These are phyloP conservation scores for Nemopilema nomurai DNA, from an alignment of 30 jellyfish, hydroid and myxozoan genomes.

Conservation along the genomic window DNA sequence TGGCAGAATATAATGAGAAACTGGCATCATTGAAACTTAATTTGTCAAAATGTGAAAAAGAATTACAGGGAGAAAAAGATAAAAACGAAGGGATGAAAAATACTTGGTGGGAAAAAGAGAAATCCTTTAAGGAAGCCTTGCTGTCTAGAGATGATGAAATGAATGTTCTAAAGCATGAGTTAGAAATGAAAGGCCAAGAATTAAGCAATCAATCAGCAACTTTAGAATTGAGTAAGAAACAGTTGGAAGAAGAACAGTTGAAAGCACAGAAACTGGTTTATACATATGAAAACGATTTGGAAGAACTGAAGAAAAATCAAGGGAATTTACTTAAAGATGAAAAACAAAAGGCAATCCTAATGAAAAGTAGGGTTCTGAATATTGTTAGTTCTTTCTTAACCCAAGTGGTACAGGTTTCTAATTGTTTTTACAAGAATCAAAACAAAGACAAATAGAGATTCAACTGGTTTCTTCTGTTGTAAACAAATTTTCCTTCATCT, in stretches of 20 bases:
- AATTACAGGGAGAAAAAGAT: not conserved
- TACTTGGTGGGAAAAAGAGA: not conserved
- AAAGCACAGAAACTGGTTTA: not conserved
- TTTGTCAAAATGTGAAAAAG: not conserved
- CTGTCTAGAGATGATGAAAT: conserved; percentile 13
- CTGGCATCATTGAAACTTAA: conserved; percentile 2
- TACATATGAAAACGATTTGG: not conserved
- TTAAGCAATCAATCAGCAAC: not conserved
- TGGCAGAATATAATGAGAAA: not conserved
- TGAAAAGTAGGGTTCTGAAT: not conserved
- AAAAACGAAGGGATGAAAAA: not conserved
- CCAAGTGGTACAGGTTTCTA: not conserved
- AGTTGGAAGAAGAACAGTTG: not conserved
- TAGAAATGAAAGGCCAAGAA: not conserved
- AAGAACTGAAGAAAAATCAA: not conserved
- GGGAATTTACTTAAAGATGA: not conserved
- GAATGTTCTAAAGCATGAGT: not conserved
- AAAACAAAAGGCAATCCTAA: not conserved
- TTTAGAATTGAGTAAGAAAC: not conserved
- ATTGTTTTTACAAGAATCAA: too few relatives aligned
- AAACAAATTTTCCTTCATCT: too few relatives aligned
- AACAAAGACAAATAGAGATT: too few relatives aligned
- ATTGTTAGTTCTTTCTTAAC: not conserved
- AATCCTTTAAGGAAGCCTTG: not conserved
- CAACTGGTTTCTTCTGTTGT: too few relatives aligned